Evolutionary conservation across 2,113 vertebrate genomes (phyloP).

Genomic region (Taxidea taxus): DNA sequence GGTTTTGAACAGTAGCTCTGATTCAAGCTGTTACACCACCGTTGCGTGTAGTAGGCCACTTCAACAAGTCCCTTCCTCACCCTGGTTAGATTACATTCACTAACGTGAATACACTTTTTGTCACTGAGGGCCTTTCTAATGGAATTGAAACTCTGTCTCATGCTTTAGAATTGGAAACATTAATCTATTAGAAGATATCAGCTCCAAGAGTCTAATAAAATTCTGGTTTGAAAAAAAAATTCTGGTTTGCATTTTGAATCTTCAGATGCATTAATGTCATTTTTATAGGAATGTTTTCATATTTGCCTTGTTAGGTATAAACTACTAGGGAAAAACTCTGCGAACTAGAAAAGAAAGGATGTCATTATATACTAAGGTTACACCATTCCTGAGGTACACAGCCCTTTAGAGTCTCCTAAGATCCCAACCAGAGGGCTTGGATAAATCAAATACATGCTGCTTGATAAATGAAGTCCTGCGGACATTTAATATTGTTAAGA

Average conservation of each 20-base stretch:
- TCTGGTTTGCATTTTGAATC: conserved; percentile 25
- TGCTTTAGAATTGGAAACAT: conserved; percentile 12
- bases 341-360: background rate
- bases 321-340: background rate
- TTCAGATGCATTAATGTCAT: background rate
- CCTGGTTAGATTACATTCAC: background rate
- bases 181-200: background rate
- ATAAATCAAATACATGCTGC: background rate
- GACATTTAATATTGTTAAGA: conserved; percentile 17
- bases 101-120: background rate
- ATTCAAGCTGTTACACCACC: background rate
- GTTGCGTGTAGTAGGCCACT: too few species aligned
- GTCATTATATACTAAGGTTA: background rate
- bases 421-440: background rate
- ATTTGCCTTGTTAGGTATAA: conserved; percentile 33
- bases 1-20: background rate
- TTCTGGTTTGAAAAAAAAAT: conserved; percentile 16
- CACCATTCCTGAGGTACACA: background rate
- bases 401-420: background rate
- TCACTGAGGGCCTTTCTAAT: background rate
- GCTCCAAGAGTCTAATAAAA: conserved; percentile 11
- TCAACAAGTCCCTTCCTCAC: background rate
- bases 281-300: conserved; percentile 38
- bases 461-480: background rate
- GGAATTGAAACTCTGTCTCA: background rate